phyloP scores from a whole-genome alignment of 2,888 invertebrate genomes.

The Carterocephalus palaemon region DNA sequence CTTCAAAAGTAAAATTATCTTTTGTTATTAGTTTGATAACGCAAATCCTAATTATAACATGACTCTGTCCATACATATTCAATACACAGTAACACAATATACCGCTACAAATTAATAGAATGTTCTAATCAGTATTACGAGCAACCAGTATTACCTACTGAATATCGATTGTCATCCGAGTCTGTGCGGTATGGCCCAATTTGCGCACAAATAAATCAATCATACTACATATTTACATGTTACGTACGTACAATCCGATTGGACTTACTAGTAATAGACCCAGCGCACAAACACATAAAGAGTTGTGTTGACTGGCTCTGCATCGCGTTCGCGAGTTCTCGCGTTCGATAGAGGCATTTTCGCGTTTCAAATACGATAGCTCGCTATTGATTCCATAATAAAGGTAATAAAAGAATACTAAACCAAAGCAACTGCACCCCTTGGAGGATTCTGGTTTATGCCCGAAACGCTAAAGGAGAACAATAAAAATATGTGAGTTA shows the following conservation, averaged over 20 bases:
- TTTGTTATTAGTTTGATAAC: conserved; percentile 1
- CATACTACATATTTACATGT: too few relatives aligned
- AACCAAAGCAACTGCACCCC: conserved; percentile 25
- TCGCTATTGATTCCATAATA: background rate
- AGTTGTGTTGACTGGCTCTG: too few relatives aligned
- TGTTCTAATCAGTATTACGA: conserved; percentile 11
- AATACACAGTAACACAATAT: conserved; percentile 12
- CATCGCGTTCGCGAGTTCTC: too few relatives aligned
- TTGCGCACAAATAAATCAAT: too few relatives aligned
- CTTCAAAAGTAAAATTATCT: conserved; percentile 9
- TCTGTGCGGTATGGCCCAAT: too few relatives aligned
- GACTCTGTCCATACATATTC: conserved; percentile 11
- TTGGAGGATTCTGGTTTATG: conserved; percentile 31
- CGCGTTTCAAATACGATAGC: background rate
- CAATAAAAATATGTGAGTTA: conserved; percentile 58
- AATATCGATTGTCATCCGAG: conserved; percentile 2
- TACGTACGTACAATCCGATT: too few relatives aligned
- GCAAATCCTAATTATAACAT: conserved; percentile 15
- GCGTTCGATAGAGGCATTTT: too few relatives aligned
- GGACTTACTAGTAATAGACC: too few relatives aligned
- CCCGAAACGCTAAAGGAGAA: conserved; percentile 34
- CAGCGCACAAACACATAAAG: too few relatives aligned
- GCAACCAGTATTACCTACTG: conserved; percentile 9
- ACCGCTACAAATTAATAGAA: conserved; percentile 19
- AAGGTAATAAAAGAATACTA: conserved; percentile 24